Base-by-base conservation (phyloP, 2,797 vertebrate genomes). In the Coccyzus lansbergi region DNA sequence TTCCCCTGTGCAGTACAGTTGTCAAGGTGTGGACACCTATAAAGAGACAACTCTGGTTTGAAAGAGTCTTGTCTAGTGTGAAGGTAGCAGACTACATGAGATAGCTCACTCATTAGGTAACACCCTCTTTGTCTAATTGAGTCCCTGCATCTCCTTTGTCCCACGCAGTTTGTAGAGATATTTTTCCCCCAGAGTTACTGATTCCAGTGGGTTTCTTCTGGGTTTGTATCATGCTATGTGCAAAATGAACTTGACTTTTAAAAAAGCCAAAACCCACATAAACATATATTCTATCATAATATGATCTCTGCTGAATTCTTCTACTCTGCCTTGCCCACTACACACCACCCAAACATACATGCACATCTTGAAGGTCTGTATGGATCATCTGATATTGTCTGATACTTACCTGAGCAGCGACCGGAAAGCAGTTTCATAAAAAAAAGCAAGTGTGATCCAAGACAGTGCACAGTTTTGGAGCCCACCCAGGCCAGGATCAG, bases 361-460 rank as follows among this genome's bases (percentile, higher is more conserved):
- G 12, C 8, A 5, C 0, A 0, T 33, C 20, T 52, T 60, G 12
- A 4, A 13, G 18, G 26, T 51, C 64, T 69, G 5, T 51, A 25
- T 19, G 28, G 18, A 31, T 36, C 10, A 26, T 28, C n/a, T 44
- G 13, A 8, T n/a, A 15, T 51, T 83, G 15, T 51, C 38, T 14
- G 18, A 5, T 25, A 6, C 44, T 59, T 76, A 46, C 31, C 11
- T 71, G 13, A 59, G 29, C 6, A 8, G 15, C 48, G 20, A 55
- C 7, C 64, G 24, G 53, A 24, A 69, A 42, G 3, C 2, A 2
- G 2, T 1, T 56, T 79, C 79, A 53, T 49, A 15, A 88, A 74
- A 64, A 64, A 64, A 19, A 31, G 1, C 17, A 21, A 48, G 3
- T 2, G 6, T 19, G 3, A 42, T 15, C 13, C 24, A 70, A 62